These are phyloP conservation scores for Callosobruchus maculatus DNA, from an alignment of 2,888 invertebrate genomes.

Conservation along the genomic window DNA sequence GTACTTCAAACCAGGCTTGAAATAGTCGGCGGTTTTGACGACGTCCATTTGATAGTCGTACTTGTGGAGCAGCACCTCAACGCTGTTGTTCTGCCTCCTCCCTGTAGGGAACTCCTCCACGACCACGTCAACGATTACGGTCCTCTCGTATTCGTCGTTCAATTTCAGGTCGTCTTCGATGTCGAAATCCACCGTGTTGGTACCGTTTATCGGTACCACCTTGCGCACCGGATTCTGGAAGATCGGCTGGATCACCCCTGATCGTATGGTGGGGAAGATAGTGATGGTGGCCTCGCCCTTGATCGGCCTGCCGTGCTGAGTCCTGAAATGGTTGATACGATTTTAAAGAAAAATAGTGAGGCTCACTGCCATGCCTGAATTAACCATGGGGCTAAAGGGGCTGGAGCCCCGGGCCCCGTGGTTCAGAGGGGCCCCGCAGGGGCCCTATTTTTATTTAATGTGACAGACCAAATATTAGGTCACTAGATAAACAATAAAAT, in stretches of 20 bases:
- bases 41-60: slow-evolving; percentile 73
- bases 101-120: slow-evolving; percentile 88
- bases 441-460: too few relatives aligned
- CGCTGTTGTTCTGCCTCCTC: slow-evolving; percentile 74
- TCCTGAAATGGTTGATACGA: slow-evolving; percentile 36
- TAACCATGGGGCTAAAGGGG: too few relatives aligned
- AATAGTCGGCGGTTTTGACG: slow-evolving; percentile 78
- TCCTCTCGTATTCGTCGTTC: slow-evolving; percentile 75
- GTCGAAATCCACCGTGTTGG: slow-evolving; percentile 68
- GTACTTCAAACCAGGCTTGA: slow-evolving; percentile 84
- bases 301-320: slow-evolving; percentile 70
- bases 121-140: slow-evolving; percentile 80
- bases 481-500: too few relatives aligned
- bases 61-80: slow-evolving; percentile 71
- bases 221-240: slow-evolving; percentile 69
- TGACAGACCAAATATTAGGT: too few relatives aligned
- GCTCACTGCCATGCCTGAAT: too few relatives aligned
- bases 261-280: slow-evolving; percentile 78
- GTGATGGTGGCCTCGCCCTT: slow-evolving; percentile 82
- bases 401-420: too few relatives aligned
- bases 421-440: too few relatives aligned
- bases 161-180: slow-evolving; percentile 71
- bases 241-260: slow-evolving; percentile 74
- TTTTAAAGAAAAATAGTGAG: too few relatives aligned
- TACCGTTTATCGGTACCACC: slow-evolving; percentile 63